Evolutionary conservation across 2,888 invertebrate species (phyloP).

Genomic region (Lasioglossum villosulum): DNA sequence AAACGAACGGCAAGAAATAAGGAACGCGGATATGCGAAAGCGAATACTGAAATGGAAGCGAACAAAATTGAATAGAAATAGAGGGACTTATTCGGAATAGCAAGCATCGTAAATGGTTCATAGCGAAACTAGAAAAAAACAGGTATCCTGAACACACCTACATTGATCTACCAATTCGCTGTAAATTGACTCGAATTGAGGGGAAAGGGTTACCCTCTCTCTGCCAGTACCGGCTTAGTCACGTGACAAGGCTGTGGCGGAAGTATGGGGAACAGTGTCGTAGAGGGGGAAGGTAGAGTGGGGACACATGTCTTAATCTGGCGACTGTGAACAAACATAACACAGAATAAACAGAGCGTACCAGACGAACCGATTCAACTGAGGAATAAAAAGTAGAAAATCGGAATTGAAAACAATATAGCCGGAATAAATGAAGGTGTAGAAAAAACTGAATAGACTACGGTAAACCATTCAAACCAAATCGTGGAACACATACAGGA

Average conservation of each 20-base stretch:
- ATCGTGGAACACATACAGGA: background rate
- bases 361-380: background rate
- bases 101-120: background rate
- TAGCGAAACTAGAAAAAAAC: background rate
- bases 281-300: no score
- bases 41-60: background rate
- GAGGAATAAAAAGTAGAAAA: background rate
- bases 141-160: background rate
- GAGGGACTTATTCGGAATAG: background rate
- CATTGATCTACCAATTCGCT: background rate
- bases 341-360: background rate
- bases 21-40: background rate
- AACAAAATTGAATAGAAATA: background rate
- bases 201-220: no score
- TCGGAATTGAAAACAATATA: background rate
- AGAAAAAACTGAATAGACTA: background rate
- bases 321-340: background rate
- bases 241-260: no score
- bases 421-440: background rate
- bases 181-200: background rate
- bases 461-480: background rate
- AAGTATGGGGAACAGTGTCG: no score
- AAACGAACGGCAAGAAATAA: background rate
- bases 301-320: no score
- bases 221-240: no score